Percentiles rank a stretch among this genome's conserved stretches.
Conservation (phyloP, 2,797 vertebrate genomes). For the Emydoidea blandingii region DNA sequence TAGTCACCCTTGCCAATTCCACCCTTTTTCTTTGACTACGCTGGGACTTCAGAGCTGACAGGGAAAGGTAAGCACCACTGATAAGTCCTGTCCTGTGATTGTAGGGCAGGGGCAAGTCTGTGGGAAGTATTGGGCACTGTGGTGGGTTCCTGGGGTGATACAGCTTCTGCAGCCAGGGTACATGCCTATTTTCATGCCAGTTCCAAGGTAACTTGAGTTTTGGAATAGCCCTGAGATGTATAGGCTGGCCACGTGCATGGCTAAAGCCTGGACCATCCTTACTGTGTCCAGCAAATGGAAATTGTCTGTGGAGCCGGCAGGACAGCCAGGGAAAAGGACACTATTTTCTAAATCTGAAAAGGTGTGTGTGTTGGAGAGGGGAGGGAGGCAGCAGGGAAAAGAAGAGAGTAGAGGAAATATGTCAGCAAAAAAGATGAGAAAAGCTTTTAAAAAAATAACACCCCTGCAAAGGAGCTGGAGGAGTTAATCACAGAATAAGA, state of each 20-base stretch:
- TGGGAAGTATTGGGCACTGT: neutral
- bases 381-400: neutral
- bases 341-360: neutral
- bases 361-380: neutral
- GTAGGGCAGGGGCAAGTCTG: neutral
- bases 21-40: neutral
- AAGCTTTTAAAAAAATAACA: neutral
- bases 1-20: neutral
- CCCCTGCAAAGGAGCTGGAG: neutral
- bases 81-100: neutral
- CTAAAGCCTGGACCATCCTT: neutral
- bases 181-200: neutral
- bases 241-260: neutral
- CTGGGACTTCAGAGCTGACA: conserved; percentile 12
- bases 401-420: neutral
- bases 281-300: neutral
- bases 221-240: neutral
- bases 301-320: neutral
- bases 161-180: neutral
- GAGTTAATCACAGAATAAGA: neutral
- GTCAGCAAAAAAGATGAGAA: neutral
- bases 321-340: neutral
- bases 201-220: neutral
- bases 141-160: neutral
- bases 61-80: neutral